Evolutionary conservation across 1,140 invertebrate species (phyloP).

Genomic region (Acromyrmex heyeri): DNA sequence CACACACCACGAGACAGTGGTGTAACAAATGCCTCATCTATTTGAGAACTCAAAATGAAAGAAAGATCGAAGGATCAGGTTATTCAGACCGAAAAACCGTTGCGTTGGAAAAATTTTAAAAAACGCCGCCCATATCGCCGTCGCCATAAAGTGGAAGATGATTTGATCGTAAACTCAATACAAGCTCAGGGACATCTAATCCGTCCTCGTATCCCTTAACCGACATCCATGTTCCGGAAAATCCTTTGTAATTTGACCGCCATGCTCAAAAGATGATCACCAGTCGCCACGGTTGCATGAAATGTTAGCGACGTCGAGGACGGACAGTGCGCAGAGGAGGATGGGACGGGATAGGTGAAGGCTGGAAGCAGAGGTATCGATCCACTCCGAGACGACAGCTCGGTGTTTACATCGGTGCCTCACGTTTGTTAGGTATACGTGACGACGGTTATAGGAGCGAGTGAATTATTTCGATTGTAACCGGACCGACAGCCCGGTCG

Average conservation of each 20-base stretch:
- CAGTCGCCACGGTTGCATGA: constrained; percentile 41
- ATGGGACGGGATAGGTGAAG: constrained; percentile 31
- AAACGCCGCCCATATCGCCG: background rate
- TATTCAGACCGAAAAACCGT: background rate
- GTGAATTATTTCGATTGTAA: constrained; percentile 57
- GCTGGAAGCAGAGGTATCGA: constrained; percentile 37
- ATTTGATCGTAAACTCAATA: constrained; percentile 40
- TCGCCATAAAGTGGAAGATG: constrained; percentile 22
- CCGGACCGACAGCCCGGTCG: constrained; percentile 4
- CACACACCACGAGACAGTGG: background rate
- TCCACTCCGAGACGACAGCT: constrained; percentile 56
- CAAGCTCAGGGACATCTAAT: constrained; percentile 23
- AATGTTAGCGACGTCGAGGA: constrained; percentile 41
- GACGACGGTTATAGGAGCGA: constrained; percentile 45
- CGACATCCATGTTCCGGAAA: constrained; percentile 51
- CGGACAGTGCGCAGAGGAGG: constrained; percentile 32
- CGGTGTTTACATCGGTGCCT: constrained; percentile 54
- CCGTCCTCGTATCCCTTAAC: constrained; percentile 47
- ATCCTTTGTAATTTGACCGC: constrained; percentile 52
- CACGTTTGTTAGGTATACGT: constrained; percentile 55
- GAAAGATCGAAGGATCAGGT: background rate
- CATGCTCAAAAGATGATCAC: constrained; percentile 43
- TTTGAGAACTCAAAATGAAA: background rate
- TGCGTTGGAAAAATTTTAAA: background rate
- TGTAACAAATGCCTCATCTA: background rate